These are phyloP conservation scores for Eupsilia transversa DNA, from an alignment of 2,888 invertebrate species.

Conservation along the genomic window DNA sequence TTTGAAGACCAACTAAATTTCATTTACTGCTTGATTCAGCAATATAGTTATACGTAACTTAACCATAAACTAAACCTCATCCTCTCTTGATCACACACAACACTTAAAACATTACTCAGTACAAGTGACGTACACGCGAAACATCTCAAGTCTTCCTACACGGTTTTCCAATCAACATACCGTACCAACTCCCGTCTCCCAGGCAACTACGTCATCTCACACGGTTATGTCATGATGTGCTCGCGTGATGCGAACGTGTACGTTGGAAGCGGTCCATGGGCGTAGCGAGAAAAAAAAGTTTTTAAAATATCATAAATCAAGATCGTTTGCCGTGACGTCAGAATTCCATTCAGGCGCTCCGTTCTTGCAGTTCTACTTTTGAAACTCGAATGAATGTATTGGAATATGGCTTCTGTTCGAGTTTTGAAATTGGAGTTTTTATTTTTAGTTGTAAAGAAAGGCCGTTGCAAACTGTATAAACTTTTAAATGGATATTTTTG, in stretches of 20 bases:
- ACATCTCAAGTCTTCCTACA: constrained; percentile 36
- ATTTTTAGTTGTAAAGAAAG: neutral
- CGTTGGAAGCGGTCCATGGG: constrained; percentile 75
- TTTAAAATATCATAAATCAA: constrained; percentile 78
- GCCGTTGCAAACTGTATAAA: neutral
- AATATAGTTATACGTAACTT: neutral
- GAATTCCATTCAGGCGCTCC: constrained; percentile 71
- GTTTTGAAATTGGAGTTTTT: constrained; percentile 11
- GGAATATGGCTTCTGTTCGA: constrained; percentile 21
- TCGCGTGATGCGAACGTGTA: constrained; percentile 72
- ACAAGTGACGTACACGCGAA: constrained; percentile 41
- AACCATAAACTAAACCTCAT: neutral
- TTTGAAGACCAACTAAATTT: neutral
- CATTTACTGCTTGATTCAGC: neutral
- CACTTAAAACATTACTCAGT: constrained; percentile 30
- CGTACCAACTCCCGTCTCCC: constrained; percentile 26
- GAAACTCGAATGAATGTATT: constrained; percentile 50
- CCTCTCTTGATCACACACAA: constrained; percentile 16
- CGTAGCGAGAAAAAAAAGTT: constrained; percentile 69
- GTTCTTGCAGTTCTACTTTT: constrained; percentile 53
- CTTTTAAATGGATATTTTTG: neutral
- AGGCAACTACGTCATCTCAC: constrained; percentile 62
- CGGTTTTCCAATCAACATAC: constrained; percentile 47
- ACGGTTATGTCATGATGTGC: constrained; percentile 65
- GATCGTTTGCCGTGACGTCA: constrained; percentile 73